These are phyloP conservation scores for Chironomus riparius DNA, from an alignment of 2,888 invertebrate species.

Conservation along the genomic window DNA sequence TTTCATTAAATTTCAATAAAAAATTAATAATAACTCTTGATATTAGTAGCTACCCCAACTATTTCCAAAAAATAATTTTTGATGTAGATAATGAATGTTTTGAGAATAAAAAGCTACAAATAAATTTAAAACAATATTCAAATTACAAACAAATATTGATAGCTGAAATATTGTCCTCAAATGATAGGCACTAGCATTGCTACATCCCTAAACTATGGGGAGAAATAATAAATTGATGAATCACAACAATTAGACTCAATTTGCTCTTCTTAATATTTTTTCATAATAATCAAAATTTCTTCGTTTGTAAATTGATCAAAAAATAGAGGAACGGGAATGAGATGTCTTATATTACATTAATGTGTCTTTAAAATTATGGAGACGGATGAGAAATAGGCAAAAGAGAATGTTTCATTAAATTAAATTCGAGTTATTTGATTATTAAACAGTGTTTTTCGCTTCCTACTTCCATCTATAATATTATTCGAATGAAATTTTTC, in stretches of 20 bases:
- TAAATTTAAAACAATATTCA: background rate
- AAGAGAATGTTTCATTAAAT: background rate
- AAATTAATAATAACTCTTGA: constrained; percentile 7
- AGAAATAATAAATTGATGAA: background rate
- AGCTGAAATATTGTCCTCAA: too few species aligned
- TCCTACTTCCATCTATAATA: background rate
- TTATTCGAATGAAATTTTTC: background rate
- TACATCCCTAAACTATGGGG: too few species aligned
- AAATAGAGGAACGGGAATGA: background rate
- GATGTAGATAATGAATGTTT: background rate
- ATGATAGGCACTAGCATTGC: too few species aligned
- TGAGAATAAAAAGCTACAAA: background rate
- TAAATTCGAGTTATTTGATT: constrained; percentile 17
- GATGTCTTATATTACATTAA: background rate
- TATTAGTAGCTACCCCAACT: too few species aligned
- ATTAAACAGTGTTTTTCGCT: constrained; percentile 14
- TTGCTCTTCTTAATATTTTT: background rate
- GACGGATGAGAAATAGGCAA: too few species aligned
- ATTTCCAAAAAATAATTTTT: too few species aligned
- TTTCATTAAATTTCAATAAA: background rate
- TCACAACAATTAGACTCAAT: constrained; percentile 26
- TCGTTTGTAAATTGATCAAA: constrained; percentile 5
- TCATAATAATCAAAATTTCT: background rate
- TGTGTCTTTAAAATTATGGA: background rate
- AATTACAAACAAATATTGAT: too few species aligned